phyloP scores from a whole-genome alignment of 2,888 invertebrate species.

The Hemicrepidius hirtus region DNA sequence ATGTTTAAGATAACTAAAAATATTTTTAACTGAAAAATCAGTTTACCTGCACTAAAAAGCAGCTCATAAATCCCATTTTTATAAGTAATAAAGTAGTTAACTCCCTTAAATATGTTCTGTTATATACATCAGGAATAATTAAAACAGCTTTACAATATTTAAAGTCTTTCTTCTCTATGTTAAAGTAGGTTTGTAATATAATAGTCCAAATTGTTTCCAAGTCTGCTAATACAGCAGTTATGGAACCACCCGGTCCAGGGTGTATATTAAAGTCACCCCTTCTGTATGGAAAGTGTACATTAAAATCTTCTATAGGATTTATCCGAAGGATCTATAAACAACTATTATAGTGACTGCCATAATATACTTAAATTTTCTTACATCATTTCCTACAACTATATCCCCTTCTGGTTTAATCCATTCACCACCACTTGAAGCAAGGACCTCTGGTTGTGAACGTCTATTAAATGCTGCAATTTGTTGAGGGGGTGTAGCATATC shows the following conservation, averaged over 20 bases:
- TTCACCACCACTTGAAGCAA: slow-evolving; percentile 75
- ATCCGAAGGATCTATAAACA: slow-evolving; percentile 76
- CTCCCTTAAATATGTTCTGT: slow-evolving; percentile 88
- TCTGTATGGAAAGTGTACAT: slow-evolving; percentile 92
- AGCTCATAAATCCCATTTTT: slow-evolving; percentile 90
- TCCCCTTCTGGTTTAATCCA: slow-evolving; percentile 80
- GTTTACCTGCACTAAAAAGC: slow-evolving; percentile 86
- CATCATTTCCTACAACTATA: slow-evolving; percentile 86
- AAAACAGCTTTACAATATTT: slow-evolving; percentile 90
- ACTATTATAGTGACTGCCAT: neutral
- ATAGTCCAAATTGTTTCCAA: slow-evolving; percentile 92
- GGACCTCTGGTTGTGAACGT: slow-evolving; percentile 82
- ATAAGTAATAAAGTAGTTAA: slow-evolving; percentile 86
- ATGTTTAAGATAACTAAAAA: slow-evolving; percentile 18
- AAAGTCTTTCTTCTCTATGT: slow-evolving; percentile 81
- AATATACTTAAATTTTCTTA: slow-evolving; percentile 62
- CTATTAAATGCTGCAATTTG: slow-evolving; percentile 93
- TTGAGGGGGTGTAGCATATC: slow-evolving; percentile 91
- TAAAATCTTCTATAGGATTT: slow-evolving; percentile 82
- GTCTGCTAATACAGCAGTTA: slow-evolving; percentile 89
- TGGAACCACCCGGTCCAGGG: slow-evolving; percentile 87
- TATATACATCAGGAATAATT: slow-evolving; percentile 92
- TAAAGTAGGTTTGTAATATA: slow-evolving; percentile 84
- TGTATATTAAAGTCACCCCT: slow-evolving; percentile 93
- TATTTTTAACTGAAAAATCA: neutral